Base-by-base conservation (phyloP, 1,140 invertebrate genomes). In the Eulimnadia texana region DNA sequence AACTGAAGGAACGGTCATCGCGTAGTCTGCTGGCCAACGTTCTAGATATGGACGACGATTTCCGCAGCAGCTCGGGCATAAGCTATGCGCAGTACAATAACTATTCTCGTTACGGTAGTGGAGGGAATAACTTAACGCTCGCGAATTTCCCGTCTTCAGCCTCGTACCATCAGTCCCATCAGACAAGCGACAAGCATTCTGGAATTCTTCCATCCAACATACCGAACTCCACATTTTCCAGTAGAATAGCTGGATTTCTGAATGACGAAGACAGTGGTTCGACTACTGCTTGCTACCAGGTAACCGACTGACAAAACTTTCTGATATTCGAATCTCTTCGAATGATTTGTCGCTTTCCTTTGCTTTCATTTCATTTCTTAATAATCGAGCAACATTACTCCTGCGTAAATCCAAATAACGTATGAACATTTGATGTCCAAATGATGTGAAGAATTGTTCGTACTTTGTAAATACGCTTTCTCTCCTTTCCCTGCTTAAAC, bases 11-110 rank as follows among this genome's bases (percentile, higher is more conserved):
- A 71, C 80, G 90, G 51, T 92, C 89, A 54, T 94, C 91, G 59
- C 91, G 91, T 73, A 93, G 89, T 67, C 79, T 97, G 66, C 75
- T 97, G 68, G 92, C 93, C 58, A 97, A 97, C 74, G 71, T 72
- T 25, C 77, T 94, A 67, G 91, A 96, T 74, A 92, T 95, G 68
- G 91, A 97, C 72, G 92, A 96, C 69, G 91, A 96, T 74, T 89
- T 90, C 74, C 79, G 87, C 70, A 84, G 85, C 20, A 33, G 27
- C 20, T 57, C 55, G 16, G 55, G 55, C 28, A 57, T 57, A 13
- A 28, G 27, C 22, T 68, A 77, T 55, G 70, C 72, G 66, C 73
- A 69, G 58, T 73, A 79, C 64, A 76, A 80, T 69, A 76, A 78
- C 69, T 74, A 73, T 20, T 77, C 80, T 69, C 78, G 73, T 72